A percentile compares a stretch with the other conserved stretches of the same genome.
These are phyloP conservation scores for Pogonognathellus flavescens DNA, from an alignment of 1,140 invertebrate genomes.

Conservation along the genomic window DNA sequence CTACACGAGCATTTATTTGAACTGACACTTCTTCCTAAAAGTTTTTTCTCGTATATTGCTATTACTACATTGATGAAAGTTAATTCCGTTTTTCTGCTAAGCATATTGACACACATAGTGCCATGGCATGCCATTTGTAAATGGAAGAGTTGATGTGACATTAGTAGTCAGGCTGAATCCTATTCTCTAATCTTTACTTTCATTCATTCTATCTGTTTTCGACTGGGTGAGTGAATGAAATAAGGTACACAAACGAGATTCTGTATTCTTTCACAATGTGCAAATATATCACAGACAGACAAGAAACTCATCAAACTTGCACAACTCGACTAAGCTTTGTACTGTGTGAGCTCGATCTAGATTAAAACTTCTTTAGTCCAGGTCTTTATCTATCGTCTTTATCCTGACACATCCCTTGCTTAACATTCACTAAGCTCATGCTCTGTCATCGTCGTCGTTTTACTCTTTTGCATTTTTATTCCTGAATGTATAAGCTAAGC, in stretches of 20 bases:
- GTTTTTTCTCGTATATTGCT: no score
- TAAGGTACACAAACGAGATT: not conserved
- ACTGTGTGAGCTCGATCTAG: not conserved
- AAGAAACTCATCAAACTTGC: slow-evolving; percentile 13
- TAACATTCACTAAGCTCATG: no score
- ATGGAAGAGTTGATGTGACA: no score
- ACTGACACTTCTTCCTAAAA: no score
- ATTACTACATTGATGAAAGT: no score
- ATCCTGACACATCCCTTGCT: not conserved
- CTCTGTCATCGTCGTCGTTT: no score
- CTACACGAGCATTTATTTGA: no score
- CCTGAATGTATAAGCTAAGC: no score
- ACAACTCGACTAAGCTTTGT: not conserved
- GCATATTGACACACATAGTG: no score
- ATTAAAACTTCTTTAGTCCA: slow-evolving; percentile 1
- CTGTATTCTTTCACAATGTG: not conserved
- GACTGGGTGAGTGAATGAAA: not conserved
- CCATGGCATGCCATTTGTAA: no score
- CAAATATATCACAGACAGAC: not conserved
- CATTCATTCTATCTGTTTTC: not conserved
- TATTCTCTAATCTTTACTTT: not conserved
- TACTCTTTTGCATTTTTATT: not conserved
- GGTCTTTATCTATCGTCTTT: not conserved
- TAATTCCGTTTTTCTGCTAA: no score
- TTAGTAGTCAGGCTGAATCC: no score